A percentile compares a stretch with the other conserved stretches of the same genome.
Conservation (phyloP, 2,888 invertebrate species). For the Phlogophora meticulosa region DNA sequence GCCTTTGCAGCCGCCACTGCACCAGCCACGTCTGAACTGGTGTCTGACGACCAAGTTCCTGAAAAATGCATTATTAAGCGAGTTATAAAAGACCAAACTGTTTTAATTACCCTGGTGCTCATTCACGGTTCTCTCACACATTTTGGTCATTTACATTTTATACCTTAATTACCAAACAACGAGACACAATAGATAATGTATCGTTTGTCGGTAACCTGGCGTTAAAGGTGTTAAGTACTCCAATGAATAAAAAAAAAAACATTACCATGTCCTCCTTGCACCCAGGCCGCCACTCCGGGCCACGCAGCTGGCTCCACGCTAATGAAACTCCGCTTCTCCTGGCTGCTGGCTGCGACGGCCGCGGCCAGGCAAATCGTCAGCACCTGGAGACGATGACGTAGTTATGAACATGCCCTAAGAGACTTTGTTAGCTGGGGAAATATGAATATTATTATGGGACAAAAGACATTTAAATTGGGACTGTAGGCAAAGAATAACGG, state of each 20-base stretch:
- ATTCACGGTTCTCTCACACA: no score
- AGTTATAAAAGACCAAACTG: not conserved
- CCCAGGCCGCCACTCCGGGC: constrained; percentile 68
- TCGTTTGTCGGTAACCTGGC: no score
- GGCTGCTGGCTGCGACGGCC: constrained; percentile 64
- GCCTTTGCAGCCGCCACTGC: constrained; percentile 94
- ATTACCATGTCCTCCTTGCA: constrained; percentile 70
- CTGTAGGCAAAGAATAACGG: no score
- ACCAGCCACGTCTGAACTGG: constrained; percentile 93
- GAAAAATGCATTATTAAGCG: not conserved
- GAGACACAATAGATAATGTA: no score
- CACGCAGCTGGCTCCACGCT: constrained; percentile 70
- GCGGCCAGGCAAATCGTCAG: constrained; percentile 62
- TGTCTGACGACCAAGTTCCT: constrained; percentile 77
- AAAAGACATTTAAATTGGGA: no score
- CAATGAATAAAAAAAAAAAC: no score
- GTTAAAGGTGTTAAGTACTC: no score
- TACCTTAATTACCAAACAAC: no score
- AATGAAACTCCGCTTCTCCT: constrained; percentile 80
- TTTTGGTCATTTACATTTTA: no score
- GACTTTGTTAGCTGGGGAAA: no score
- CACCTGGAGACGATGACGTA: constrained; percentile 50
- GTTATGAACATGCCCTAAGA: constrained; percentile 21
- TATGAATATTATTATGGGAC: no score
- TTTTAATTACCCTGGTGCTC: no score